These are phyloP conservation scores for Erpobdella octoculata DNA, from an alignment of 2,888 invertebrate species.

Conservation along the genomic window DNA sequence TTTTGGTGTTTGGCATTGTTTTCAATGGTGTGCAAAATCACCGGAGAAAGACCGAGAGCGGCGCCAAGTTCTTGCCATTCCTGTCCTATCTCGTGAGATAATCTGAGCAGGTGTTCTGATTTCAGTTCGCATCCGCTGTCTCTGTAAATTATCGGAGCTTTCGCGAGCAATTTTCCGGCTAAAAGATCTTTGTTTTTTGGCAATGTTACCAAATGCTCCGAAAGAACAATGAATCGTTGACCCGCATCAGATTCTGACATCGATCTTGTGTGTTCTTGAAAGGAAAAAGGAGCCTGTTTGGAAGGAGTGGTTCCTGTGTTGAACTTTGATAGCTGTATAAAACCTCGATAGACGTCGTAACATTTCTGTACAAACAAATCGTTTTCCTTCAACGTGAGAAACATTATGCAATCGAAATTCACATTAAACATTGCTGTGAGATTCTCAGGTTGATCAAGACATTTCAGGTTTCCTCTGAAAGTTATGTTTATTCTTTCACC, in stretches of 20 bases:
- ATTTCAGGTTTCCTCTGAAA: constrained; percentile 46
- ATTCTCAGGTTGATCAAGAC: constrained; percentile 36
- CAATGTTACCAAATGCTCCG: constrained; percentile 29
- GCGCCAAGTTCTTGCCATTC: constrained; percentile 26
- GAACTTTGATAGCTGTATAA: constrained; percentile 38
- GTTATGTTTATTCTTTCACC: constrained; percentile 44
- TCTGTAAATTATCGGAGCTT: constrained; percentile 24
- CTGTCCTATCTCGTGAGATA: constrained; percentile 20
- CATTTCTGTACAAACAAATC: constrained; percentile 47
- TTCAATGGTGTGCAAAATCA: constrained; percentile 17
- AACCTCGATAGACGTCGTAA: constrained; percentile 46
- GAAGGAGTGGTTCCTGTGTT: background rate
- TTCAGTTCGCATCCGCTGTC: constrained; percentile 23
- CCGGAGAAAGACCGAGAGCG: constrained; percentile 20
- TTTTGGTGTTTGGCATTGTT: constrained; percentile 6
- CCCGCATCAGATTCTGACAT: no score
- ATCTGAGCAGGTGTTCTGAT: constrained; percentile 7
- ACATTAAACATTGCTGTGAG: constrained; percentile 34
- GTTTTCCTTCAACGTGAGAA: constrained; percentile 39
- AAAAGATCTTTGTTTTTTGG: constrained; percentile 29
- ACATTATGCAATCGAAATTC: constrained; percentile 20
- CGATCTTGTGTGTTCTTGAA: background rate
- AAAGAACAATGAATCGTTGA: background rate
- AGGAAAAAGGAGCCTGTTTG: background rate
- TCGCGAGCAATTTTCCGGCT: constrained; percentile 7